Evolutionary conservation across 2,113 vertebrate species (phyloP).

Genomic region (Trogon melanurus): DNA sequence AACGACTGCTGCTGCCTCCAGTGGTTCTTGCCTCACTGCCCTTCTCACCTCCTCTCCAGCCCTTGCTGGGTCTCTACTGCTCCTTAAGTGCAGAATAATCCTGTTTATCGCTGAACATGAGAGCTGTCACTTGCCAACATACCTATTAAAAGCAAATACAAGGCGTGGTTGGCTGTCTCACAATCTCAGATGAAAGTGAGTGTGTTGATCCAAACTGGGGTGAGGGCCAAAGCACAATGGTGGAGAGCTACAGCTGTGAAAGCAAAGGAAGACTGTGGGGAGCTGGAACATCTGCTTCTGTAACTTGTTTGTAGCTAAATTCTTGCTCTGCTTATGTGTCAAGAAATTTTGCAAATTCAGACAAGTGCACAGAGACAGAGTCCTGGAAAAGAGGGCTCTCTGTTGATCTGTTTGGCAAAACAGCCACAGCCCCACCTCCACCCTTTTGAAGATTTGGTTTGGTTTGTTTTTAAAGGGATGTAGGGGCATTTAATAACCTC

Average conservation of each 20-base stretch:
- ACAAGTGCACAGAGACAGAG: background rate
- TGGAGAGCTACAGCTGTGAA: background rate
- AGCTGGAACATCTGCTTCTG: background rate
- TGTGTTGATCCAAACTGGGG: accelerated
- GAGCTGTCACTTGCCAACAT: background rate
- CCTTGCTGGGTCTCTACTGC: background rate
- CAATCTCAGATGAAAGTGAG: accelerated
- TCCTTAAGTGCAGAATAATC: background rate
- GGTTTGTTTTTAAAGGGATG: background rate
- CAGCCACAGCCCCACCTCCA: background rate
- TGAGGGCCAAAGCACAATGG: background rate
- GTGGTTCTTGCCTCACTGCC: background rate
- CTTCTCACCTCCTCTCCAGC: background rate
- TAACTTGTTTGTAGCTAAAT: background rate
- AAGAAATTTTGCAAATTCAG: background rate
- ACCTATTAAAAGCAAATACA: accelerated
- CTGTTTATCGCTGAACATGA: accelerated
- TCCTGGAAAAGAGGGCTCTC: background rate
- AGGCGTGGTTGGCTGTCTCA: background rate
- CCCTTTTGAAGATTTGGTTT: background rate
- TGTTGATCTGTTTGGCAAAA: background rate
- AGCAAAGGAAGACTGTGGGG: background rate
- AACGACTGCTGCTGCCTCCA: background rate
- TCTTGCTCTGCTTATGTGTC: background rate
- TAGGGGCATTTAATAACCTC: background rate